These are phyloP conservation scores for Oscheius onirici DNA, from an alignment of 2,888 invertebrate genomes.

Conservation along the genomic window DNA sequence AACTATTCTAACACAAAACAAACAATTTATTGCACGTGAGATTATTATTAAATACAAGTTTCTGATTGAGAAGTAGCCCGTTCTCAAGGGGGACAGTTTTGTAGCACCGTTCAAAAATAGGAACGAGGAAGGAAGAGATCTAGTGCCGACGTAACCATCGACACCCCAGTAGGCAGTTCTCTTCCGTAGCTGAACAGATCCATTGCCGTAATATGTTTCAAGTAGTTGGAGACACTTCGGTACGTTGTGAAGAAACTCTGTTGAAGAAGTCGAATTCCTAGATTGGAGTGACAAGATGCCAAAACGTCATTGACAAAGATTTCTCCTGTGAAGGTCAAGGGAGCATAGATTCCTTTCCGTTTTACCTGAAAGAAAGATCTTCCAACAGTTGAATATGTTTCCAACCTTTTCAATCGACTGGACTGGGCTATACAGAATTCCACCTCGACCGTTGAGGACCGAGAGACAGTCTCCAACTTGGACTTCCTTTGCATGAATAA, in stretches of 20 bases:
- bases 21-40: constrained; percentile 10
- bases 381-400: too few species aligned
- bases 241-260: constrained; percentile 67
- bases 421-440: background rate
- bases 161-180: constrained; percentile 64
- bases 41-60: constrained; percentile 12
- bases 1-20: too few species aligned
- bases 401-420: constrained; percentile 38
- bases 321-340: constrained; percentile 65
- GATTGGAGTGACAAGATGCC: constrained; percentile 67
- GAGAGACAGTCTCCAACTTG: constrained; percentile 58
- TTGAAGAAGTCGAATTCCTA: constrained; percentile 62
- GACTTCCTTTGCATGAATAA: constrained; percentile 52
- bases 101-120: constrained; percentile 29
- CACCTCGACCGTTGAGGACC: constrained; percentile 31
- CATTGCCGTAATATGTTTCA: constrained; percentile 29
- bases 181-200: constrained; percentile 19
- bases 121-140: constrained; percentile 63
- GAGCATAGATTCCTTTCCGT: constrained; percentile 65
- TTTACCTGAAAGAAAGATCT: constrained; percentile 36
- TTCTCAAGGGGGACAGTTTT: background rate
- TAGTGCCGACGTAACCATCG: constrained; percentile 56
- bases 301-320: constrained; percentile 68
- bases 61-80: background rate
- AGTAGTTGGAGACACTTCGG: constrained; percentile 34